Evolutionary conservation across 2,888 invertebrate species (phyloP).

Genomic region (Hyposoter didymator): DNA sequence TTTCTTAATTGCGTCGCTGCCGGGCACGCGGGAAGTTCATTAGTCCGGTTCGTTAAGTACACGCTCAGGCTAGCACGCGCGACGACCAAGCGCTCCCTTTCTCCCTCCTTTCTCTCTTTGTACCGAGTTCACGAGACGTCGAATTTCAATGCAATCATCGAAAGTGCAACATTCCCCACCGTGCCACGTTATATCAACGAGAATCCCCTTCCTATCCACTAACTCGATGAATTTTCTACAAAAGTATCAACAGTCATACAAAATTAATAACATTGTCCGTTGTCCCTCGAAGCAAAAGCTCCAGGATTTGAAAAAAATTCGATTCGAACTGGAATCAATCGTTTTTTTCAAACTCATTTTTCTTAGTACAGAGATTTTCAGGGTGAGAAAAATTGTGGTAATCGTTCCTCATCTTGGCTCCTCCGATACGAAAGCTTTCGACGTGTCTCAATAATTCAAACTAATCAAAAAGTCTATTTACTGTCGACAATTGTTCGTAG

Average conservation of each 20-base stretch:
- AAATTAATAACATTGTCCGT: background rate
- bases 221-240: background rate
- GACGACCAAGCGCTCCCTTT: slow-evolving; percentile 11
- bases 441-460: background rate
- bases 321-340: too few species aligned
- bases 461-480: background rate
- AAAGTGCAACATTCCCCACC: slow-evolving; percentile 37
- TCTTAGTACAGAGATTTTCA: too few species aligned
- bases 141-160: slow-evolving; percentile 56
- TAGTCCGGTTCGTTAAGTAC: slow-evolving; percentile 68
- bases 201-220: background rate
- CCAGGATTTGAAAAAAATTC: background rate
- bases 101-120: slow-evolving; percentile 1
- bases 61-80: slow-evolving; percentile 49
- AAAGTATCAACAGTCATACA: background rate
- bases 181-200: slow-evolving; percentile 21
- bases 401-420: too few species aligned
- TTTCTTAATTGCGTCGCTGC: slow-evolving; percentile 65
- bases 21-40: slow-evolving; percentile 67
- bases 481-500: background rate
- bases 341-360: background rate
- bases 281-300: background rate
- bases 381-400: too few species aligned
- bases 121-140: slow-evolving; percentile 12
- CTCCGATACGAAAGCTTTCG: too few species aligned